phyloP scores from a whole-genome alignment of 2,888 invertebrate genomes.

The Keiferia lycopersicella region DNA sequence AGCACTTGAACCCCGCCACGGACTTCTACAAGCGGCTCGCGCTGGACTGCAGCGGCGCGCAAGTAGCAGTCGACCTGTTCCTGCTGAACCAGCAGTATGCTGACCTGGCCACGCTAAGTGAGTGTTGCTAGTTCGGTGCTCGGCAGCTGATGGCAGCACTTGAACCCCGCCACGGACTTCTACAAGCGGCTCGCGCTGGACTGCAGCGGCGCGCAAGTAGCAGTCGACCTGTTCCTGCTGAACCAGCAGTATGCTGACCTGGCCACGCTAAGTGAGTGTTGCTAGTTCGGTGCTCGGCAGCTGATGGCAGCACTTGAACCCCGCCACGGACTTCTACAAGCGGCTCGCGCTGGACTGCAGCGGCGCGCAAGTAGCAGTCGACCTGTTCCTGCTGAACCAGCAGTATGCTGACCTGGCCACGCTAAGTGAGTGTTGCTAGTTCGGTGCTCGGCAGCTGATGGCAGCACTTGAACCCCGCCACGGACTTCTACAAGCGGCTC shows the following conservation, averaged over 20 bases:
- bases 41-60: conserved; percentile 97
- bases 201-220: conserved; percentile 97
- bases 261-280: conserved; percentile 93
- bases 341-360: conserved; percentile 97
- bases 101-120: conserved; percentile 96
- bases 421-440: conserved; percentile 90
- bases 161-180: conserved; percentile 98
- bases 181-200: conserved; percentile 96
- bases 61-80: conserved; percentile 97
- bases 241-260: conserved; percentile 97
- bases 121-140: too few relatives aligned
- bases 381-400: conserved; percentile 95
- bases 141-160: conserved; percentile 89
- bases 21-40: conserved; percentile 97
- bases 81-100: conserved; percentile 95
- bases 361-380: conserved; percentile 97
- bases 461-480: conserved; percentile 94
- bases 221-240: conserved; percentile 96
- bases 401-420: conserved; percentile 97
- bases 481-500: conserved; percentile 96
- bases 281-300: too few relatives aligned
- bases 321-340: conserved; percentile 97
- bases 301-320: conserved; percentile 93
- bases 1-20: conserved; percentile 95
- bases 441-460: conserved; percentile 91